Evolutionary conservation across 1,140 invertebrate species (phyloP).

Genomic region (Hylaeus volcanicus): DNA sequence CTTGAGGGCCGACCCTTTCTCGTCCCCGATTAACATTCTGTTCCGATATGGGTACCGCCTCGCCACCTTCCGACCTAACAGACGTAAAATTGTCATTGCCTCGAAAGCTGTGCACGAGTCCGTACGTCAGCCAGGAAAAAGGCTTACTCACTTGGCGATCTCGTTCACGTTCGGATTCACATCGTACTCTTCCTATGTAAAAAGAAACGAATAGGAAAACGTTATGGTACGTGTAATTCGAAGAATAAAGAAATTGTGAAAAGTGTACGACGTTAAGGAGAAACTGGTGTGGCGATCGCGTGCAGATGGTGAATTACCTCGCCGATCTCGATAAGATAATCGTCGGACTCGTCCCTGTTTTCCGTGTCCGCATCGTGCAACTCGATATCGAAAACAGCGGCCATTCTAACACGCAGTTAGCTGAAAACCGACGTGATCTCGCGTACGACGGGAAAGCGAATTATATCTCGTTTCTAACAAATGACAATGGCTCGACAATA

Average conservation of each 20-base stretch:
- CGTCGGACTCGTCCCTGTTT: conserved; percentile 86
- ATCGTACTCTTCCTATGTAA: conserved; percentile 86
- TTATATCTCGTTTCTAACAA: conserved; percentile 20
- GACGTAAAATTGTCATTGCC: conserved; percentile 37
- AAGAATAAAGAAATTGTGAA: conserved; percentile 1
- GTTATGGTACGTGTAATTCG: conserved; percentile 34
- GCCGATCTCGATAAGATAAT: conserved; percentile 91
- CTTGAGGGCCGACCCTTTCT: conserved; percentile 91
- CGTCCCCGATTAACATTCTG: conserved; percentile 92
- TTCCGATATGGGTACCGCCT: conserved; percentile 92
- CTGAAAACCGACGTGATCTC: conserved; percentile 7
- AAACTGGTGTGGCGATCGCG: background rate
- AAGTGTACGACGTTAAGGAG: background rate
- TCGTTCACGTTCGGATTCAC: conserved; percentile 88
- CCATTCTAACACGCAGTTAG: conserved; percentile 81
- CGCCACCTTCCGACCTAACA: conserved; percentile 87
- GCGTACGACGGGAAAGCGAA: background rate
- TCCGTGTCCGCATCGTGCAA: conserved; percentile 86
- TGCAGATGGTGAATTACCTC: conserved; percentile 82
- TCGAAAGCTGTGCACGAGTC: background rate
- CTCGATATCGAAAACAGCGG: conserved; percentile 93
- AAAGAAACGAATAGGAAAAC: conserved; percentile 62
- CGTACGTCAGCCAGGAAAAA: background rate
- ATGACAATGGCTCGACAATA: conserved; percentile 39
- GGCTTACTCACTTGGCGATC: conserved; percentile 87